A percentile compares a stretch with the other conserved stretches of the same genome.
Conservation (phyloP, 2,113 vertebrate species). For the Tenebrosternarchus preto region DNA sequence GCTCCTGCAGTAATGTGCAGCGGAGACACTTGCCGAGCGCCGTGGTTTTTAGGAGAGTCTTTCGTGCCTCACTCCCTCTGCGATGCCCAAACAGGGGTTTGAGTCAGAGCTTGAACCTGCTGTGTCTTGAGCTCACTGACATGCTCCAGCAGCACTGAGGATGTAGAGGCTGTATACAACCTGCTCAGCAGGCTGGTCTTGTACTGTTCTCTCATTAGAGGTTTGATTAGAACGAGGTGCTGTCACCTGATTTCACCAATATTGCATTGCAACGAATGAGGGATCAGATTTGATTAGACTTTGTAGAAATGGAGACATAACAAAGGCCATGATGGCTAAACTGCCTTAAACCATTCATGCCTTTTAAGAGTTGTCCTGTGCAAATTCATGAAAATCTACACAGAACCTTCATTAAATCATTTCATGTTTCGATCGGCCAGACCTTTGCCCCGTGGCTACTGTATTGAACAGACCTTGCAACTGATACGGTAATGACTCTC, state of each 20-base stretch:
- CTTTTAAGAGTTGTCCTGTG: too few species aligned
- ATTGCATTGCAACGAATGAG: too few species aligned
- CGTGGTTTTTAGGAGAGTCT: not conserved
- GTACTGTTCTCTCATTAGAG: too few species aligned
- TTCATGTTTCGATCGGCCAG: conserved; percentile 11
- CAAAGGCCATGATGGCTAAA: too few species aligned
- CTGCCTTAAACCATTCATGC: too few species aligned
- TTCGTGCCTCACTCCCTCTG: not conserved
- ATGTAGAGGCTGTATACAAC: too few species aligned
- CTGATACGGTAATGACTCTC: conserved; percentile 51
- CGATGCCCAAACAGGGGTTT: not conserved
- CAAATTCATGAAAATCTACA: too few species aligned
- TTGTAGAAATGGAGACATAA: too few species aligned
- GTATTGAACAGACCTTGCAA: conserved; percentile 36
- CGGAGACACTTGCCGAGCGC: conserved; percentile 12
- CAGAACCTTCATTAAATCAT: conserved; percentile 7
- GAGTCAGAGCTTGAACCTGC: not conserved
- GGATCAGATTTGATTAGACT: too few species aligned
- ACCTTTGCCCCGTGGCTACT: conserved; percentile 18
- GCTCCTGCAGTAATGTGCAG: conserved; percentile 26
- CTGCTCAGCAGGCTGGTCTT: too few species aligned
- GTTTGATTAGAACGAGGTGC: too few species aligned
- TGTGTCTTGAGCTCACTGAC: not conserved
- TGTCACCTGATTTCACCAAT: too few species aligned
- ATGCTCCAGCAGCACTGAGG: not conserved